Evolutionary conservation across 2,113 vertebrate genomes (phyloP), one percentile per base, ranked within the genome.

Genomic region (Callorhinus ursinus): DNA sequence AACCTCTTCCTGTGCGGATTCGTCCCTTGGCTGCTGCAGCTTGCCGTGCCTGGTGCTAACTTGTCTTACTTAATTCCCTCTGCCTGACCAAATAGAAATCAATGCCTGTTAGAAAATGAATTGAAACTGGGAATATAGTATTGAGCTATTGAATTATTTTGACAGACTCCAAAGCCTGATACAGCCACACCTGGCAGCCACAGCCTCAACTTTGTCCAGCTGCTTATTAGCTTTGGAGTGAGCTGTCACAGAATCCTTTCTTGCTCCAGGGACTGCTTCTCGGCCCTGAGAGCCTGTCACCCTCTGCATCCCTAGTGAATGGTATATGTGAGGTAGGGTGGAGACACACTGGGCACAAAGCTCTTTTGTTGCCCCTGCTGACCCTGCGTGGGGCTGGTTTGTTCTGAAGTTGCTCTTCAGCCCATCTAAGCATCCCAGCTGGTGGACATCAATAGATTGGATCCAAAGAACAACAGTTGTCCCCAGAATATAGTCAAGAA

Each of bases 61-160:
- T 24, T 49, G 33, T 59, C 80, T 85, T 18, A 24, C 31, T 53
- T 79, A 86, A 11, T 87, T 86, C 82, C 46, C 53, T 51, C 26
- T 65, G 57, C 69, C 24, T 61, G 33, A 82, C 61, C 94, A 93
- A 89, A 95, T 22, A 28, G 51, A 69, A 80, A 9, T 93, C 80
- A 74, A 93, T 65, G 88, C 81, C 33, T 28, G 76, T 4, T 81
- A 46, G 76, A 79, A 91, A 63, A 90, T 63, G 80, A 59, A 55
- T 19, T 31, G 59, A 51, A 92, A 33, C 31, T 0, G 2, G 76
- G 77, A 81, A 26, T 21, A 33, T 46, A 57, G 82, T 65, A 18
- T 1, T 76, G 95, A 94, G 51, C 67, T 84, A 88, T 18, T 93
- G 74, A 57, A n/a, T 76, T 88, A 91, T 87, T 94, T n/a, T 71